Base-by-base conservation (phyloP, 2,113 vertebrate genomes). In the Cynopterus brachyotis region DNA sequence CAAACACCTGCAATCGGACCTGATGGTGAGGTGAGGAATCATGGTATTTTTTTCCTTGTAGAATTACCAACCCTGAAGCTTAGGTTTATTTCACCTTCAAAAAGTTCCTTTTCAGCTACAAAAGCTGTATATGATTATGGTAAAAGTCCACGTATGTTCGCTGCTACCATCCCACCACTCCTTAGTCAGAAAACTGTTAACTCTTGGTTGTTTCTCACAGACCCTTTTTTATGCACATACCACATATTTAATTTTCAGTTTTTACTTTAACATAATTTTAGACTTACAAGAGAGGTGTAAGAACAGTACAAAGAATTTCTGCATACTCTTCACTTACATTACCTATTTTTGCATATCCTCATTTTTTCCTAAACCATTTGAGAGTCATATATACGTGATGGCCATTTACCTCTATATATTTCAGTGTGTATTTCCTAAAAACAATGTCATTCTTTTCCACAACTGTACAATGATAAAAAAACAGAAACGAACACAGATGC, bases 11-110 rank as follows among this genome's bases (percentile, higher is more conserved):
- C 97, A 0, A 98, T 99, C 1, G 99, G 99, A 19, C 99, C 99
- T 0, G 99, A 99, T 82, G 99, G 99, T 9, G 99, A 99, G 98
- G 99, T 99, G 78, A 98, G 98, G 60, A 69, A 47, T 3, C 12
- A 7, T 6, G 81, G 15, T 0, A 50, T 16, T 47, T 3, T 64
- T n/a, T 35, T 2, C 15, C 50, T 50, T 1, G 2, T 50, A 40
- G 20, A 81, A 45, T 7, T 53, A 45, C 45, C n/a, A 19, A 1
- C 35, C 76, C 53, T 1, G 1, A 9, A 62, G 28, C 30, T 24
- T 32, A 6, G 40, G 6, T 69, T 22, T 37, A 0, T 64, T 81
- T 35, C 30, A 42, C 35, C 9, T 70, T 40, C 12, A 37, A 13
- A 50, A 50, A 50, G 15, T 4, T 30, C 24, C 17, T 62, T 3